These are phyloP conservation scores for Magallana ariakensis DNA, from an alignment of 1,140 invertebrate genomes.

Conservation along the genomic window DNA sequence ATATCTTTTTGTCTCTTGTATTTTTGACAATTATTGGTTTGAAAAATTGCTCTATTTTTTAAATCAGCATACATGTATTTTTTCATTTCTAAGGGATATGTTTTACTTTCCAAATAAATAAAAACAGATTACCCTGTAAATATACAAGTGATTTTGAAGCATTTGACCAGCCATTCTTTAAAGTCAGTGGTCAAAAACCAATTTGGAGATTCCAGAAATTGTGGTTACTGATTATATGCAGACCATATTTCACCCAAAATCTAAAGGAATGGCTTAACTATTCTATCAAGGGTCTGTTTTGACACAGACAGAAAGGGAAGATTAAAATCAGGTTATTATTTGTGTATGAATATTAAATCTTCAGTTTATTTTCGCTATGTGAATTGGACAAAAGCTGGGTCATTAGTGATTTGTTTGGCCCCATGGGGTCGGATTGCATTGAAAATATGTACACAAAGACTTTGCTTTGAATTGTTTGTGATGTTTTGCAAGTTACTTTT, in stretches of 20 bases:
- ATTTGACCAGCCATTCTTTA: too few species aligned
- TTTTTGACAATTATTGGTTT: too few species aligned
- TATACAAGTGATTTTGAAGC: too few species aligned
- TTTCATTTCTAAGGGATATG: too few species aligned
- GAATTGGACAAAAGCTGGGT: constrained; percentile 1
- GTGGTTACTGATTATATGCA: background rate
- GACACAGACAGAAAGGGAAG: constrained; percentile 12
- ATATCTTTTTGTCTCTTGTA: too few species aligned
- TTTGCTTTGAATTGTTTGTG: background rate
- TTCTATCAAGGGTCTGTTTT: constrained; percentile 8
- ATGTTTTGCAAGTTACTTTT: background rate
- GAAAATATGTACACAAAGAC: background rate
- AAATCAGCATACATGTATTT: too few species aligned
- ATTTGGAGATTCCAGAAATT: background rate
- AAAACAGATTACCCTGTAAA: too few species aligned
- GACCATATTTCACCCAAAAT: background rate
- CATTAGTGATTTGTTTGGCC: background rate
- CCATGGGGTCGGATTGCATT: background rate
- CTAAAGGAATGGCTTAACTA: background rate
- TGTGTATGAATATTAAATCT: constrained; percentile 37
- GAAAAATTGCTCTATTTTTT: too few species aligned
- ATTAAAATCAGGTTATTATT: constrained; percentile 26
- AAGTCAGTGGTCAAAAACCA: background rate
- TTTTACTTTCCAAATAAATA: too few species aligned
- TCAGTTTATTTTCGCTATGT: constrained; percentile 1